phyloP scores from a whole-genome alignment of 1,140 invertebrate species.

The Cardiocondyla obscurior region DNA sequence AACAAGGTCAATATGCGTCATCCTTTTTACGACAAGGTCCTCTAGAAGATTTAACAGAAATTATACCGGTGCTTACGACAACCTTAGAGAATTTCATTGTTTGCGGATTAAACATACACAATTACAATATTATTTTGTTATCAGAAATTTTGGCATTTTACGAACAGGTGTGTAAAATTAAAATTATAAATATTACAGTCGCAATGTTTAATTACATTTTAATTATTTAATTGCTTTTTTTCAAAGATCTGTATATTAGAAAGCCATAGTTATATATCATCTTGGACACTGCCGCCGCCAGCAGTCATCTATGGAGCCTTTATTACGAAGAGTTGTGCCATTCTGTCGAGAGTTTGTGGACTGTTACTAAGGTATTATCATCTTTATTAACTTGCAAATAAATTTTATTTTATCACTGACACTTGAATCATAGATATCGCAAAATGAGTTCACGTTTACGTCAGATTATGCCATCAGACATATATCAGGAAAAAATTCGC shows the following conservation, averaged over 20 bases:
- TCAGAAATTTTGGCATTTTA: slow-evolving; percentile 77
- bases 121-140: slow-evolving; percentile 69
- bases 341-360: slow-evolving; percentile 75
- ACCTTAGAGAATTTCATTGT: slow-evolving; percentile 67
- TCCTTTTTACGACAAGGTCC: slow-evolving; percentile 74
- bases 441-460: slow-evolving; percentile 44
- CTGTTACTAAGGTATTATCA: slow-evolving; percentile 72
- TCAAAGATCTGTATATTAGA: slow-evolving; percentile 68
- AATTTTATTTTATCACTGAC: slow-evolving; percentile 1
- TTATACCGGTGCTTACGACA: slow-evolving; percentile 63
- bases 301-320: slow-evolving; percentile 77
- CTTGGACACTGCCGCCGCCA: slow-evolving; percentile 74
- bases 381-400: slow-evolving; percentile 4
- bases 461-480: slow-evolving; percentile 7
- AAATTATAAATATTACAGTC: neutral
- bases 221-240: neutral
- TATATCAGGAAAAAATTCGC: slow-evolving; percentile 45
- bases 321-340: slow-evolving; percentile 65
- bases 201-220: neutral
- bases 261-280: slow-evolving; percentile 50
- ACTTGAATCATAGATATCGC: slow-evolving; percentile 59
- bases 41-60: slow-evolving; percentile 64
- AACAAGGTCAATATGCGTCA: slow-evolving; percentile 50
- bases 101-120: slow-evolving; percentile 73
- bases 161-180: slow-evolving; percentile 65